Conservation (phyloP, 1,140 invertebrate genomes). For the Drosophila sulfurigaster region DNA sequence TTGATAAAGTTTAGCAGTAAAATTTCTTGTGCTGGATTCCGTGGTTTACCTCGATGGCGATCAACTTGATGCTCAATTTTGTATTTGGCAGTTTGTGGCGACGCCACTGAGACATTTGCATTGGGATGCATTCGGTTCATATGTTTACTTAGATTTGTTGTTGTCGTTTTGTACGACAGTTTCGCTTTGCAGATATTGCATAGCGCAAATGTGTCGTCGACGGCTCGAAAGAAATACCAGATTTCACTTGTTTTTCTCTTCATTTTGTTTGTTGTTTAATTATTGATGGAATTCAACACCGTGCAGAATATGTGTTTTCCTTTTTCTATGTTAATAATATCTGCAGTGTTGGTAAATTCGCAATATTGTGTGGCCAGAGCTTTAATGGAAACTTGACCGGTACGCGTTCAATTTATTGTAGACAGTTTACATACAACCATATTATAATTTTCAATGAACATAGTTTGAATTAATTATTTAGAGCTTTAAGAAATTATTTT, state of each 20-base stretch:
- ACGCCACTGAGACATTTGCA: constrained; percentile 30
- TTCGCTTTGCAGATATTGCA: constrained; percentile 75
- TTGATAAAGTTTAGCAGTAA: constrained; percentile 68
- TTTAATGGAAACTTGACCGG: not conserved
- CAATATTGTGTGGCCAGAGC: not conserved
- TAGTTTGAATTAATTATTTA: too few relatives aligned
- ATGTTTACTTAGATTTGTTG: constrained; percentile 71
- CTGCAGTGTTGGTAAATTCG: constrained; percentile 29
- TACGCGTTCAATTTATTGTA: not conserved
- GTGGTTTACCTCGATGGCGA: constrained; percentile 61
- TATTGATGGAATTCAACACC: constrained; percentile 18
- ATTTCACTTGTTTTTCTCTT: constrained; percentile 71
- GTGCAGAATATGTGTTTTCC: constrained; percentile 14
- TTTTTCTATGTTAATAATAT: constrained; percentile 28
- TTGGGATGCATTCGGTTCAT: constrained; percentile 75
- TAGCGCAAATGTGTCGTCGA: constrained; percentile 67
- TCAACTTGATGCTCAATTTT: constrained; percentile 50
- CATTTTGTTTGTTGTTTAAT: constrained; percentile 52
- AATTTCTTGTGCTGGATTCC: constrained; percentile 60
- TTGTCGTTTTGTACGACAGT: constrained; percentile 71
- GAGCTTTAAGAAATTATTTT: too few relatives aligned
- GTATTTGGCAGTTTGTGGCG: constrained; percentile 47
- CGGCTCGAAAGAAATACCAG: constrained; percentile 68
- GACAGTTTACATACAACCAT: not conserved
- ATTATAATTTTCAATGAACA: too few relatives aligned